Conservation (phyloP, 2,888 invertebrate genomes). For the Microchrysa polita region DNA sequence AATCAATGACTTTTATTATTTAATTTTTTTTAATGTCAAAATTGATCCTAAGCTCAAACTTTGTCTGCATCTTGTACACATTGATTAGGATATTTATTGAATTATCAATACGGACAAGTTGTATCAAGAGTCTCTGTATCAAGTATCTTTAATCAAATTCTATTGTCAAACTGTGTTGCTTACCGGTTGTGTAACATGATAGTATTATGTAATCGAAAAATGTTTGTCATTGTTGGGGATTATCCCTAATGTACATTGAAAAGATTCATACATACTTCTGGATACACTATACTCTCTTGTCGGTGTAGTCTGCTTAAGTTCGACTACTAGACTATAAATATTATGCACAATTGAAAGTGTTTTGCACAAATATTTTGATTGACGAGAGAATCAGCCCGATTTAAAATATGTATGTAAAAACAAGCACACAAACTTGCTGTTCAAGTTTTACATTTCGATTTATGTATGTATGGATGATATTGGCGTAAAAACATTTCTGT, state of each 20-base stretch:
- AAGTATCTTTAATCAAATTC: constrained; percentile 8
- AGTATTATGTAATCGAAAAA: background rate
- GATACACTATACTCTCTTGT: too few species aligned
- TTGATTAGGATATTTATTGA: too few species aligned
- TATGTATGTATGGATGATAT: too few species aligned
- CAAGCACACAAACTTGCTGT: background rate
- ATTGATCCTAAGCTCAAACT: too few species aligned
- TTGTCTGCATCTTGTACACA: too few species aligned
- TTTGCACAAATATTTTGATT: constrained; percentile 1
- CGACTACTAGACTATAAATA: too few species aligned
- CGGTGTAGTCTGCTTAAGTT: too few species aligned
- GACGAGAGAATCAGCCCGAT: background rate
- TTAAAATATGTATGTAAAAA: too few species aligned
- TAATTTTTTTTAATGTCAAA: too few species aligned
- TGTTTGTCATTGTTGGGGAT: constrained; percentile 4
- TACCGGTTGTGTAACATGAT: background rate
- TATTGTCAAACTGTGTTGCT: background rate
- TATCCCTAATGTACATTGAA: background rate
- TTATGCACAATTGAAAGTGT: constrained; percentile 11
- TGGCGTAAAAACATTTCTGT: background rate
- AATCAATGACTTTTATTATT: too few species aligned
- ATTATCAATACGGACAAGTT: too few species aligned
- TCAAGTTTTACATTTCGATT: background rate
- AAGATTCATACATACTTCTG: too few species aligned
- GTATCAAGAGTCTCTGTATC: background rate